Base-by-base conservation (phyloP, 1,140 invertebrate species). In the Eubasilissa regina region DNA sequence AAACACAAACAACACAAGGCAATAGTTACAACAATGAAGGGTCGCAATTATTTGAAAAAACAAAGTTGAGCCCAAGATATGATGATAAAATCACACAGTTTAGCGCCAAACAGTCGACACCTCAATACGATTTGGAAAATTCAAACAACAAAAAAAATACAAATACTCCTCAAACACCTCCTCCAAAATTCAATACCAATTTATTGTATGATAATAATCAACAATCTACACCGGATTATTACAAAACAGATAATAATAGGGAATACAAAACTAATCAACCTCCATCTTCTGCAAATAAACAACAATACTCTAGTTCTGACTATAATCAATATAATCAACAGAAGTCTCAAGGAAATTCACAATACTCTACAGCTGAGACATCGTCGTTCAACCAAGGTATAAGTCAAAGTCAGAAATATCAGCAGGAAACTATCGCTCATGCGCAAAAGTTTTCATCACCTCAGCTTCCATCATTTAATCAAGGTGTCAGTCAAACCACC, bases 121-220 rank as follows among this genome's bases (percentile, higher is more conserved):
- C 51, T n/a, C 47, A 75, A 60, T 77, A 72, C 43, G 78, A 79
- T 53, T 45, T 84, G 78, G 84, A 84, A 77, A 84, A 84, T 70
- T 83, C 80, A 53, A 83, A 80, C 56, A 77, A 75, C 58, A 1
- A 35, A 35, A 35, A 35, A 35, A 35, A 35, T 35, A 35, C 25
- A 35, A 62, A 48, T 9, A 47, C 12, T 58, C 62, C 47, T 56
- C 77, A 82, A 53, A 82, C 78, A 21, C 75, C 78, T 8, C 76
- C 78, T 53, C 78, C 80, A 17, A 80, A 83, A 77, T 83, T 76
- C 47, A 83, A 77, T 56, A 81, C 82, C 44, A 83, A 83, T 70
- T 60, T 79, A 84, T 72, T 84, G 78, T 80, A 83, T 76, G 81
- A 81, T 64, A 81, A 82, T 44, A 82, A 80, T 81, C 78, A 81